These are phyloP conservation scores for Apteryx mantelli DNA, from an alignment of 2,113 vertebrate genomes.

Conservation along the genomic window DNA sequence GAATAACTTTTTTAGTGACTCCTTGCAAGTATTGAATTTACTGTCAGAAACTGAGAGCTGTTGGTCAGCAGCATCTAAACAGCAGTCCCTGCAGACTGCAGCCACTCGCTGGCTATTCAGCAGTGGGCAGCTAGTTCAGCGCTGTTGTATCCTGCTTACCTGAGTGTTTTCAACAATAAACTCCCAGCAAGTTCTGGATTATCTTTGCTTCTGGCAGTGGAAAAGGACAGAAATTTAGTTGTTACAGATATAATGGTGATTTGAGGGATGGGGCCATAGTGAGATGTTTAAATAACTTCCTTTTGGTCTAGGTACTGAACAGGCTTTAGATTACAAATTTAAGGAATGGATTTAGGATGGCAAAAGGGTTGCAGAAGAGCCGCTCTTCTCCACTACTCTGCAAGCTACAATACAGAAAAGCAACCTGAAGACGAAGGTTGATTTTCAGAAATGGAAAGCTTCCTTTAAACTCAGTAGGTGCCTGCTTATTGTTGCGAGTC, in stretches of 20 bases:
- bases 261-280: background rate
- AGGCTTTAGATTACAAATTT: background rate
- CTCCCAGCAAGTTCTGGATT: accelerated
- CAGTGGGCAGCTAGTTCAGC: background rate
- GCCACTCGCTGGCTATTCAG: background rate
- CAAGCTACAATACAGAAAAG: background rate
- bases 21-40: background rate
- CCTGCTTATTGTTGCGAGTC: background rate
- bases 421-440: background rate
- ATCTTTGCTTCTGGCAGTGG: background rate
- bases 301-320: background rate
- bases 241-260: background rate
- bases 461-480: background rate
- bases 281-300: background rate
- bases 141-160: background rate
- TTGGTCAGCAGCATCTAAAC: background rate
- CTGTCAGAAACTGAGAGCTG: background rate
- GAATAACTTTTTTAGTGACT: background rate
- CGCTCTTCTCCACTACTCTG: background rate
- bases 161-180: background rate
- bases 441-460: background rate
- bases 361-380: background rate
- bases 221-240: background rate
- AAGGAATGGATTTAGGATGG: background rate
- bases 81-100: background rate